These are phyloP conservation scores for Drosophila setosimentum DNA, from an alignment of 2,888 invertebrate genomes.

Conservation along the genomic window DNA sequence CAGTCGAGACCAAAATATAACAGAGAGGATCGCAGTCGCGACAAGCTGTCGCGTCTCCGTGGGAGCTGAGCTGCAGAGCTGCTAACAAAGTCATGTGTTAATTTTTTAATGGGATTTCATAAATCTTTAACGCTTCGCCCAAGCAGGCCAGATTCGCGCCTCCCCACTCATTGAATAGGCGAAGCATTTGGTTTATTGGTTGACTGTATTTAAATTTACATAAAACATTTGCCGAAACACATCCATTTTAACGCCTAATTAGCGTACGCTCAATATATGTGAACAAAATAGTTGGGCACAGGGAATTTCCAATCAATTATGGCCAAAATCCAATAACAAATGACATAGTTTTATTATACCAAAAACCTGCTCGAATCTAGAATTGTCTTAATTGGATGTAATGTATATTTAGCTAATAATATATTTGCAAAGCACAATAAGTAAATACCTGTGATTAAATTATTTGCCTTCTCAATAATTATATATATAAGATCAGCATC, in stretches of 20 bases:
- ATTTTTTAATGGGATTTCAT: conserved; percentile 74
- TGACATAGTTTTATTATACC: conserved; percentile 8
- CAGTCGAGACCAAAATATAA: conserved; percentile 22
- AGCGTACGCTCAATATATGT: conserved; percentile 23
- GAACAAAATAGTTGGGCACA: conserved; percentile 28
- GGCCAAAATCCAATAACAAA: conserved; percentile 32
- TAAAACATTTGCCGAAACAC: conserved; percentile 37
- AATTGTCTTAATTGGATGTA: not conserved
- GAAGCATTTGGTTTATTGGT: conserved; percentile 39
- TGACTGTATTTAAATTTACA: conserved; percentile 43
- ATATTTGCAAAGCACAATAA: not conserved
- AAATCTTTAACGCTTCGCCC: conserved; percentile 59
- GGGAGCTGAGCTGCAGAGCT: conserved; percentile 16
- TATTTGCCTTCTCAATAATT: not conserved
- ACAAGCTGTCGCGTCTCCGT: not conserved
- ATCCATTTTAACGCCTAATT: conserved; percentile 38
- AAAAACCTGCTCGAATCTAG: not conserved
- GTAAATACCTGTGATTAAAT: not conserved
- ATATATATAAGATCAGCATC: not conserved
- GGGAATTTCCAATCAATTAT: conserved; percentile 15
- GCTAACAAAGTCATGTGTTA: conserved; percentile 68
- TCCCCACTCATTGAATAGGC: conserved; percentile 9
- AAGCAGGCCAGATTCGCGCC: not conserved
- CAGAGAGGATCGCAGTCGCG: conserved; percentile 7
- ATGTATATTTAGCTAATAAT: not conserved